Conservation (phyloP, 2,797 vertebrate species). For the Forpus xanthops region DNA sequence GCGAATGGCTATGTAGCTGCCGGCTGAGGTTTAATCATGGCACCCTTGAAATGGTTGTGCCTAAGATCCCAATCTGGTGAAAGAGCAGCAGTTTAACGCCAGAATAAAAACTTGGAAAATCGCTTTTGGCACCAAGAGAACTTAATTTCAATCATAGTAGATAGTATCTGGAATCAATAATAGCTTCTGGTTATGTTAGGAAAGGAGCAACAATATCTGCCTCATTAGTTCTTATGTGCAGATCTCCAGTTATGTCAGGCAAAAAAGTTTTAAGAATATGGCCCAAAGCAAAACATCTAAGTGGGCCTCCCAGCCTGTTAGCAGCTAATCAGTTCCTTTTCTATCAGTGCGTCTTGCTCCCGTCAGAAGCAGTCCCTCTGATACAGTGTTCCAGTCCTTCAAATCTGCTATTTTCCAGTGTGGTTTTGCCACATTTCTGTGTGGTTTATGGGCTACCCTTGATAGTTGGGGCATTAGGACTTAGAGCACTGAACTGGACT, state of each 20-base stretch:
- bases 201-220: neutral
- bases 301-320: neutral
- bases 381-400: neutral
- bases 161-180: conserved; percentile 50
- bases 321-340: neutral
- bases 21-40: neutral
- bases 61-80: neutral
- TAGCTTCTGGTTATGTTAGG: conserved; percentile 5
- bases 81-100: neutral
- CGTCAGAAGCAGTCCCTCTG: neutral
- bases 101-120: neutral
- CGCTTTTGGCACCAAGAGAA: neutral
- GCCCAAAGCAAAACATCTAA: neutral
- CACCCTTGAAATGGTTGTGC: neutral
- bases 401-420: neutral
- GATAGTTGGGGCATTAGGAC: neutral
- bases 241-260: conserved; percentile 7
- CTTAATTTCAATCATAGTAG: conserved; percentile 12
- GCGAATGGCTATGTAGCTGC: neutral
- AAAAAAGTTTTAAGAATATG: conserved; percentile 14
- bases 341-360: neutral
- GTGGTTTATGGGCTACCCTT: neutral
- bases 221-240: conserved; percentile 28
- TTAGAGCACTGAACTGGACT: neutral
- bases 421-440: neutral